These are phyloP conservation scores for Tetragnatha versicolor DNA, from an alignment of 1,140 invertebrate species.

Conservation along the genomic window DNA sequence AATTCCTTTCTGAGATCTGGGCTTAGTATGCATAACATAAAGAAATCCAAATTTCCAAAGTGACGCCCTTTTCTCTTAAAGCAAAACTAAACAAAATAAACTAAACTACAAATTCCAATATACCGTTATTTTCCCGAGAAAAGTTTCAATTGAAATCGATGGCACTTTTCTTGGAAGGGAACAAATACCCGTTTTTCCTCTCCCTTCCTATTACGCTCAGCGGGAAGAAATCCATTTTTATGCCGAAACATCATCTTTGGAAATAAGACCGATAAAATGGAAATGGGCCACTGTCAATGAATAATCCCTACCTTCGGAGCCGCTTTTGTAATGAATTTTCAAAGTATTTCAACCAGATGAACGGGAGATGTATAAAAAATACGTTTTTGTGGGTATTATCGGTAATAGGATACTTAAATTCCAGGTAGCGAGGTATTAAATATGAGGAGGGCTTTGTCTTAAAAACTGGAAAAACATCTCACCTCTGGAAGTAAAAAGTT, in stretches of 20 bases:
- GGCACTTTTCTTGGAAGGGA: conserved; percentile 9
- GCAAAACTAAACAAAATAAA: conserved; percentile 24
- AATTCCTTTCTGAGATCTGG: conserved; percentile 1
- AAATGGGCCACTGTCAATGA: conserved; percentile 28
- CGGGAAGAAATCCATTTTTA: conserved; percentile 28
- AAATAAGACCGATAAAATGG: conserved; percentile 38
- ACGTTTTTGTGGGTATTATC: conserved; percentile 29
- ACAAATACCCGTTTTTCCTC: conserved; percentile 17
- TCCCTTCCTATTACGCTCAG: conserved; percentile 5
- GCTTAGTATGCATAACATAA: conserved; percentile 2
- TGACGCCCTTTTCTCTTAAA: conserved; percentile 27
- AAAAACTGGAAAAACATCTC: conserved; percentile 28
- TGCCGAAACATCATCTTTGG: conserved; percentile 32
- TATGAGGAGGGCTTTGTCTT: conserved; percentile 22
- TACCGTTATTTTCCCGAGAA: conserved; percentile 29
- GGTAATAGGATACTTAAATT: conserved; percentile 36
- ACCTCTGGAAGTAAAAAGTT: not conserved
- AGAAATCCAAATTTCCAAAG: conserved; percentile 19
- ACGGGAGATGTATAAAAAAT: conserved; percentile 26
- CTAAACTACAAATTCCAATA: conserved; percentile 38
- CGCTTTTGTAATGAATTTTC: conserved; percentile 28
- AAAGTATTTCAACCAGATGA: conserved; percentile 29
- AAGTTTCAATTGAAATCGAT: conserved; percentile 39
- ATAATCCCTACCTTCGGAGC: conserved; percentile 1
- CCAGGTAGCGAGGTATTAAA: conserved; percentile 14